These are phyloP conservation scores for Leptosomus discolor DNA, from an alignment of 2,113 vertebrate genomes.

Conservation along the genomic window DNA sequence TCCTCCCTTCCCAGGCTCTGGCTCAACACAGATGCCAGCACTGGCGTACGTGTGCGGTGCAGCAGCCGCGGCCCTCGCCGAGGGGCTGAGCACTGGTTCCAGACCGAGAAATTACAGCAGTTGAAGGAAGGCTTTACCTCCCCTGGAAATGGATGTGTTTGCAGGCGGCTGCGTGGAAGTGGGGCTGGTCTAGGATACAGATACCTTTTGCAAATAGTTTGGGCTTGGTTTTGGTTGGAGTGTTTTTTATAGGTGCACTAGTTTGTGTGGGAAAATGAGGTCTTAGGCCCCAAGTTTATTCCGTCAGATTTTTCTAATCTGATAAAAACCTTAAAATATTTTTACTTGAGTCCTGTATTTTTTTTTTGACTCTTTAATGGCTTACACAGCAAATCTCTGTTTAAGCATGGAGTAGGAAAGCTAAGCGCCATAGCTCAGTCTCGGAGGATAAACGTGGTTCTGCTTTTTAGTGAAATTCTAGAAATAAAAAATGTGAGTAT, in stretches of 20 bases:
- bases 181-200: not conserved
- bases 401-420: not conserved
- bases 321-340: not conserved
- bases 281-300: not conserved
- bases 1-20: fast-evolving
- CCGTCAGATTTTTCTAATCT: not conserved
- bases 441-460: not conserved
- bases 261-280: not conserved
- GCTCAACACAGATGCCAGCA: too few species aligned
- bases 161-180: not conserved
- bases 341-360: not conserved
- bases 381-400: not conserved
- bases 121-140: not conserved
- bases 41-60: too few species aligned
- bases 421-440: not conserved
- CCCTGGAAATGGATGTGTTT: not conserved
- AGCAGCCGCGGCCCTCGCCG: not conserved
- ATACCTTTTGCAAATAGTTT: not conserved
- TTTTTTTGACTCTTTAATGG: not conserved
- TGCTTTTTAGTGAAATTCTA: not conserved
- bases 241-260: not conserved
- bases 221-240: fast-evolving
- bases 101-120: not conserved
- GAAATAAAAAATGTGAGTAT: not conserved
- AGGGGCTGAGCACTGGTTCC: fast-evolving